These are phyloP conservation scores for Rhynchonycteris naso DNA, from an alignment of 2,797 vertebrate species.

Conservation along the genomic window DNA sequence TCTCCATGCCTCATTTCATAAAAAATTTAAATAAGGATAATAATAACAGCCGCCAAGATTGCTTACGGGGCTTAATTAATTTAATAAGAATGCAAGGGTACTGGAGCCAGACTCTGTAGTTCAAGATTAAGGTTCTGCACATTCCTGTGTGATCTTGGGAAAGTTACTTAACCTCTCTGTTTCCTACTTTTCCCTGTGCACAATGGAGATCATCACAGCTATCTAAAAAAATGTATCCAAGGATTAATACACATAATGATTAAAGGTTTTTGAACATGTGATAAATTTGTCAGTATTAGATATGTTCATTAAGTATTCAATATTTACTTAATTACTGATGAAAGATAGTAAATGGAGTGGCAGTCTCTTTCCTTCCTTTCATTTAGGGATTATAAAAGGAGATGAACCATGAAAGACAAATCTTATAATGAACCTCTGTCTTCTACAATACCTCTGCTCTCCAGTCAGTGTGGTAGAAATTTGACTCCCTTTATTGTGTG, in stretches of 20 bases:
- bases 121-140: not conserved
- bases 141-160: not conserved
- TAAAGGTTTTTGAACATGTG: not conserved
- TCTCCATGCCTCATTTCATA: not conserved
- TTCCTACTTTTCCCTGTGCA: not conserved
- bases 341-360: not conserved
- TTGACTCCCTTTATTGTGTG: not conserved
- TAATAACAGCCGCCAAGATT: not conserved
- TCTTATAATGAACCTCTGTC: not conserved
- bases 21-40: not conserved
- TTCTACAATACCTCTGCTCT: not conserved
- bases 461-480: not conserved
- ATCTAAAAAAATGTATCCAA: not conserved
- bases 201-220: not conserved
- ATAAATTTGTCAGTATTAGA: not conserved
- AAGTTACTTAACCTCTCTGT: not conserved
- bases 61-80: not conserved
- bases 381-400: not conserved
- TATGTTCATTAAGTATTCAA: not conserved
- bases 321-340: conserved; percentile 6
- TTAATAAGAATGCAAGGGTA: not conserved
- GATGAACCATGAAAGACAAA: not conserved
- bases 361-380: not conserved
- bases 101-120: no score
- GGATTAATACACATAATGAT: not conserved